These are phyloP conservation scores for Leucophenga montana DNA, from an alignment of 2,888 invertebrate genomes.

Conservation along the genomic window DNA sequence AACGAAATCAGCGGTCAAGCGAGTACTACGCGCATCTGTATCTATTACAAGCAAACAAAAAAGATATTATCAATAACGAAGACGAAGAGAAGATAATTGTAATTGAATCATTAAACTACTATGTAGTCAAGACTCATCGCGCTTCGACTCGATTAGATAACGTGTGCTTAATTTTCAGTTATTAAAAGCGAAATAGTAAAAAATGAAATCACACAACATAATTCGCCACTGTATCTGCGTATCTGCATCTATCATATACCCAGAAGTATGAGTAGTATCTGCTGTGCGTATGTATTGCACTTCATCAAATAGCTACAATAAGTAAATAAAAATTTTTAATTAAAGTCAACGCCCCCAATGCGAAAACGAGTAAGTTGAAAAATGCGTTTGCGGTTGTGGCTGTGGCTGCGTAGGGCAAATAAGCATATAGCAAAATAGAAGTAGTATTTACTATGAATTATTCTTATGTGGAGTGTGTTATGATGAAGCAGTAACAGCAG, in stretches of 20 bases:
- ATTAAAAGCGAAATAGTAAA: not conserved
- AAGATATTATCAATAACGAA: not conserved
- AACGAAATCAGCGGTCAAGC: not conserved
- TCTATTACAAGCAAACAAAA: not conserved
- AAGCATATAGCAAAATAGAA: constrained; percentile 1
- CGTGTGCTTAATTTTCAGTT: not conserved
- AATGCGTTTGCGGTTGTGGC: not conserved
- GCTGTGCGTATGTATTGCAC: not conserved
- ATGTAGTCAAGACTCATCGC: no score
- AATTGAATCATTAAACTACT: constrained; percentile 4
- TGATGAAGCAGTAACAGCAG: not conserved
- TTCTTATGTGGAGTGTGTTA: not conserved
- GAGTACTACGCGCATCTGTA: not conserved
- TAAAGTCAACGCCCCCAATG: constrained; percentile 11
- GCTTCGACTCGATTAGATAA: not conserved
- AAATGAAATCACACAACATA: not conserved
- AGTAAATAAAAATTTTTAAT: constrained; percentile 2
- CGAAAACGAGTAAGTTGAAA: not conserved
- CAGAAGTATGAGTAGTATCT: not conserved
- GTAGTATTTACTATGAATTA: not conserved
- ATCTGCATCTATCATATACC: not conserved
- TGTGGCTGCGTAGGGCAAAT: not conserved
- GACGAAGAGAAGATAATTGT: not conserved
- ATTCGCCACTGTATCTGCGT: not conserved
- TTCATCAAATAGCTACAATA: not conserved